Evolutionary conservation across 2,113 vertebrate species (phyloP).

Genomic region (Hemicordylus capensis): DNA sequence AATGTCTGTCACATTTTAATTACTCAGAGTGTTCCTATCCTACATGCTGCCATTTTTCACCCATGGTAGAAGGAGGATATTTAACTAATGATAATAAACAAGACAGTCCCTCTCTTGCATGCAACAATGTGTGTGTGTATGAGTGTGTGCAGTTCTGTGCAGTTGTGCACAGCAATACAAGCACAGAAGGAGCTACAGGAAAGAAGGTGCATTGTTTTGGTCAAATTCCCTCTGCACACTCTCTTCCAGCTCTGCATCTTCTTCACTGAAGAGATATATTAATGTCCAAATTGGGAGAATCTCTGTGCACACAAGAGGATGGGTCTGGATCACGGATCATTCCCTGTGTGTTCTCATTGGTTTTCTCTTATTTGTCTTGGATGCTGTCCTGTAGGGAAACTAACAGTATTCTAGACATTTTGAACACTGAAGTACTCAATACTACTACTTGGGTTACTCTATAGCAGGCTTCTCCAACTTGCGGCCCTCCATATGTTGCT

Average conservation of each 20-base stretch:
- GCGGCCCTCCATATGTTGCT: too few species aligned
- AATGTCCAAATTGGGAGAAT: background rate
- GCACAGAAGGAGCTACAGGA: background rate
- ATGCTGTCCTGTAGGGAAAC: slow-evolving; percentile 6
- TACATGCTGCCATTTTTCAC: background rate
- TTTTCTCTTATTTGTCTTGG: slow-evolving; percentile 13
- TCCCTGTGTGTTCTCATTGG: slow-evolving; percentile 6
- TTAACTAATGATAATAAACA: background rate
- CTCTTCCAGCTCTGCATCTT: background rate
- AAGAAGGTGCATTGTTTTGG: background rate
- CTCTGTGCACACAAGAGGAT: background rate
- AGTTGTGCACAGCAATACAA: background rate
- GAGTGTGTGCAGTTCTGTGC: background rate
- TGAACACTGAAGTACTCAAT: too few species aligned
- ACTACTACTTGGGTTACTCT: too few species aligned
- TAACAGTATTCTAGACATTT: background rate
- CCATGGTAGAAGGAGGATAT: too few species aligned
- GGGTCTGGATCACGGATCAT: background rate
- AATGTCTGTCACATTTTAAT: background rate
- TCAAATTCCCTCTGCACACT: background rate
- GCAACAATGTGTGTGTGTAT: background rate
- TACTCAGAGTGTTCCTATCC: background rate
- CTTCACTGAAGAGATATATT: background rate
- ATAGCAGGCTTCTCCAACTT: too few species aligned
- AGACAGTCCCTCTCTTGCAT: background rate